phyloP scores from a whole-genome alignment of 2,888 invertebrate genomes.

The Ligdia adustata region DNA sequence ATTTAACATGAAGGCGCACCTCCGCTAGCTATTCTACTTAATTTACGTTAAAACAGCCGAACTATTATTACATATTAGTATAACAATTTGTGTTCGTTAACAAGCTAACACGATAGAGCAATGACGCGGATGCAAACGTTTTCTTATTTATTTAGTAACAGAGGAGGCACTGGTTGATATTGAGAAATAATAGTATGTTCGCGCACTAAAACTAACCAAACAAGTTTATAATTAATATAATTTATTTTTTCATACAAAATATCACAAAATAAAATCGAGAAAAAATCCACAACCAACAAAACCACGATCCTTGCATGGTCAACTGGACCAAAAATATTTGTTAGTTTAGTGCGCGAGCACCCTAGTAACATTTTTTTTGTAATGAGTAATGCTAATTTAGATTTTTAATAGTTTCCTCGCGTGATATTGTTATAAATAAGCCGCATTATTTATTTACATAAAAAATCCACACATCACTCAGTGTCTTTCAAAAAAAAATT shows the following conservation, averaged over 20 bases:
- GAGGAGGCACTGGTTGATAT: constrained; percentile 22
- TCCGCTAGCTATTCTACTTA: background rate
- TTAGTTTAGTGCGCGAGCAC: constrained; percentile 3
- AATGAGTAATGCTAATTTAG: background rate
- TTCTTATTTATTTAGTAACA: constrained; percentile 22
- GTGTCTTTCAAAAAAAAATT: too few relatives aligned
- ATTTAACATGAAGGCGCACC: too few relatives aligned
- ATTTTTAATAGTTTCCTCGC: background rate
- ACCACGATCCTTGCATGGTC: background rate
- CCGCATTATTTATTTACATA: too few relatives aligned
- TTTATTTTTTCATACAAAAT: background rate
- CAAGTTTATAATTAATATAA: background rate
- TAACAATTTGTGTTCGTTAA: constrained; percentile 9
- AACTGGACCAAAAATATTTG: constrained; percentile 1
- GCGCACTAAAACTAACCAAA: background rate
- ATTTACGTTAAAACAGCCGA: background rate
- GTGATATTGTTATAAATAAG: too few relatives aligned
- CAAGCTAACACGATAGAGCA: constrained; percentile 6
- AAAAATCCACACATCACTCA: too few relatives aligned
- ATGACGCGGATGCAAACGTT: background rate
- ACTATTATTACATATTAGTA: constrained; percentile 7
- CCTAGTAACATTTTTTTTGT: background rate
- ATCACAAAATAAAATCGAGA: background rate
- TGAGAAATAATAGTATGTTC: constrained; percentile 1
- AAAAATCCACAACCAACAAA: background rate